These are phyloP conservation scores for Scaptodrosophila latifasciaeformis DNA, from an alignment of 2,888 invertebrate species.

Conservation along the genomic window DNA sequence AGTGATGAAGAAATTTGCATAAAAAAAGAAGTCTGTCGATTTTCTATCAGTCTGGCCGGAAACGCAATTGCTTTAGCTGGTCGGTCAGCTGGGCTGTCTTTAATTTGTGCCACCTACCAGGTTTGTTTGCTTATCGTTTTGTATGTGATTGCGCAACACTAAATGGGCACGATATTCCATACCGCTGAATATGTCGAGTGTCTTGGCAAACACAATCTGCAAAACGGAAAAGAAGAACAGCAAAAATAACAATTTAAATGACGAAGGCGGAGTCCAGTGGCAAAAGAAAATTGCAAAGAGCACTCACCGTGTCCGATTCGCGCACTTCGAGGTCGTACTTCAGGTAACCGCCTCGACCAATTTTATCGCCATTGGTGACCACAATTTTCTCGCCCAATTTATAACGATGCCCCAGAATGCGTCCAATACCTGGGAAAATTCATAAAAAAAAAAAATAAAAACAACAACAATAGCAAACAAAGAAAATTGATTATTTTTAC, in stretches of 20 bases:
- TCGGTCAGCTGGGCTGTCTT: too few species aligned
- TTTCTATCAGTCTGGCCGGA: too few species aligned
- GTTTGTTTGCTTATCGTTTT: slow-evolving; percentile 74
- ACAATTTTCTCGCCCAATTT: slow-evolving; percentile 73
- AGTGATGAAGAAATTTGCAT: too few species aligned
- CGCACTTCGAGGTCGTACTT: slow-evolving; percentile 75
- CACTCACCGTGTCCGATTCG: slow-evolving; percentile 72
- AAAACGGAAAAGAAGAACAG: slow-evolving; percentile 21
- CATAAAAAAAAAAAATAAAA: slow-evolving; percentile 11
- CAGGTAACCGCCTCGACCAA: slow-evolving; percentile 63
- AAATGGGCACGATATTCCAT: slow-evolving; percentile 70
- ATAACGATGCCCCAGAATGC: slow-evolving; percentile 65
- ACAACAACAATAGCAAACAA: not conserved
- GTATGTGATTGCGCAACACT: slow-evolving; percentile 74
- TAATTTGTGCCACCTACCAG: slow-evolving; percentile 73
- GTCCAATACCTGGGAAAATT: slow-evolving; percentile 68
- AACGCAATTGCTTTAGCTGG: too few species aligned
- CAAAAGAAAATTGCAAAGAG: slow-evolving; percentile 16
- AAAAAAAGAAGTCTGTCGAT: too few species aligned
- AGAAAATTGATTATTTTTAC: too few species aligned
- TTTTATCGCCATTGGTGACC: slow-evolving; percentile 71
- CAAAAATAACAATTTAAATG: slow-evolving; percentile 6
- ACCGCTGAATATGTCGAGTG: slow-evolving; percentile 74
- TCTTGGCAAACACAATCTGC: slow-evolving; percentile 73
- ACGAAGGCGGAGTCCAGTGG: slow-evolving; percentile 6